These are phyloP conservation scores for Caenorhabditis briggsae DNA, from an alignment of 1,140 invertebrate genomes.

Conservation along the genomic window DNA sequence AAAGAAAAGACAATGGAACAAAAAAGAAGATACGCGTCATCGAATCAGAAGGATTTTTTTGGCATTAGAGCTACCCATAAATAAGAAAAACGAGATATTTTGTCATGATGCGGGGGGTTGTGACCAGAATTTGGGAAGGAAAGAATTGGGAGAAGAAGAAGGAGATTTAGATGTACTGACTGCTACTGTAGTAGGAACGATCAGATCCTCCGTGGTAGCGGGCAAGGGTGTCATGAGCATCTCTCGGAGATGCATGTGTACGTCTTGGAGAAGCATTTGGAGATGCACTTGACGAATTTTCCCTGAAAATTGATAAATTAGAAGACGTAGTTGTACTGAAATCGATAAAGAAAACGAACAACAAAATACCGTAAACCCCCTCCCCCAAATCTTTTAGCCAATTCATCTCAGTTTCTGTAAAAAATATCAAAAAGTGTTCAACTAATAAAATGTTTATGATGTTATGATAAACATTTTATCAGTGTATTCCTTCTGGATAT, in stretches of 20 bases:
- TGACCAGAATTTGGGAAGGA: background rate
- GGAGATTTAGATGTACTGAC: slow-evolving; percentile 16
- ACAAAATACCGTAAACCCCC: no score
- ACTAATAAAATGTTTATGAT: no score
- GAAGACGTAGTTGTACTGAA: no score
- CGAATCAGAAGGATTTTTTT: slow-evolving; percentile 29
- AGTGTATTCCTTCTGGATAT: no score
- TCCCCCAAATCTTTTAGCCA: no score
- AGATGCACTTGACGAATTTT: no score
- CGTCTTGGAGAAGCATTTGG: no score
- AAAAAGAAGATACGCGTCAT: slow-evolving; percentile 27
- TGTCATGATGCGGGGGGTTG: background rate
- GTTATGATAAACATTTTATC: no score
- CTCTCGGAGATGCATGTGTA: background rate
- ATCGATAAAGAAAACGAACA: no score
- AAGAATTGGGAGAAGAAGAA: background rate
- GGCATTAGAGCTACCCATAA: slow-evolving; percentile 22
- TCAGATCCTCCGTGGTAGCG: background rate
- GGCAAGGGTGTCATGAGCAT: background rate
- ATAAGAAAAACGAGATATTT: slow-evolving; percentile 3
- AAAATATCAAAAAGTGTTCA: no score
- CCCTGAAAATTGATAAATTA: no score
- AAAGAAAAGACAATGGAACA: background rate
- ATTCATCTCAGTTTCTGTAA: no score
- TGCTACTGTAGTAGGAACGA: background rate